A percentile compares a stretch with the other conserved stretches of the same genome.
These are phyloP conservation scores for Menidia menidia DNA, from an alignment of 2,797 vertebrate genomes.

Conservation along the genomic window DNA sequence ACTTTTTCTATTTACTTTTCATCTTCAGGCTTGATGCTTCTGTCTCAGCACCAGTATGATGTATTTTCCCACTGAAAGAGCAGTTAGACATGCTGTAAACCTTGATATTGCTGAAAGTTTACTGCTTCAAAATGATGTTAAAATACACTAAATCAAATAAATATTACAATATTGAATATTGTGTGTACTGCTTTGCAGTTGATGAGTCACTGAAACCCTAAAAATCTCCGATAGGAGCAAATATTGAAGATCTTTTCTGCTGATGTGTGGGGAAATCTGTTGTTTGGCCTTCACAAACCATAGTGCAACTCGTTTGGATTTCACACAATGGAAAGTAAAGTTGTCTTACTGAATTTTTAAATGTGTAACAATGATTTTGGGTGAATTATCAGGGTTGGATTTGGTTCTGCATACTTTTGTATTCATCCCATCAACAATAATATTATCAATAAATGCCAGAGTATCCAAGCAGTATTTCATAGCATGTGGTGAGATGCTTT, in stretches of 20 bases:
- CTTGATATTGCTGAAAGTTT: neutral
- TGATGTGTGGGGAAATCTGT: neutral
- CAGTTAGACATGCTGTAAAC: neutral
- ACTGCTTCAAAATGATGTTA: neutral
- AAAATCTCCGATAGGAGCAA: neutral
- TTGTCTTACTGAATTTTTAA: neutral
- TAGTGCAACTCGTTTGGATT: neutral
- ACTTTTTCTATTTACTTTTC: too few species aligned
- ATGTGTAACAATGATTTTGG: neutral
- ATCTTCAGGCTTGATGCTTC: neutral
- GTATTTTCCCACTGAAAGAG: neutral
- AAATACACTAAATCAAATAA: too few species aligned
- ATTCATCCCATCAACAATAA: neutral
- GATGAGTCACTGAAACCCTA: neutral
- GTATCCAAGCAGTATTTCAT: neutral
- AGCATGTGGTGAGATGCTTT: neutral
- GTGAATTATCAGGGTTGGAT: neutral
- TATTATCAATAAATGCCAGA: slow-evolving; percentile 15
- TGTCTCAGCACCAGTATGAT: neutral
- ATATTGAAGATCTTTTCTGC: neutral
- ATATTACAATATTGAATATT: too few species aligned
- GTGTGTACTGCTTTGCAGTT: neutral
- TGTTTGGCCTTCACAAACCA: neutral
- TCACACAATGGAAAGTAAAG: neutral
- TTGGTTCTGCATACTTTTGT: neutral